phyloP scores from a whole-genome alignment of 2,113 vertebrate genomes.

The Muntiacus reevesi region DNA sequence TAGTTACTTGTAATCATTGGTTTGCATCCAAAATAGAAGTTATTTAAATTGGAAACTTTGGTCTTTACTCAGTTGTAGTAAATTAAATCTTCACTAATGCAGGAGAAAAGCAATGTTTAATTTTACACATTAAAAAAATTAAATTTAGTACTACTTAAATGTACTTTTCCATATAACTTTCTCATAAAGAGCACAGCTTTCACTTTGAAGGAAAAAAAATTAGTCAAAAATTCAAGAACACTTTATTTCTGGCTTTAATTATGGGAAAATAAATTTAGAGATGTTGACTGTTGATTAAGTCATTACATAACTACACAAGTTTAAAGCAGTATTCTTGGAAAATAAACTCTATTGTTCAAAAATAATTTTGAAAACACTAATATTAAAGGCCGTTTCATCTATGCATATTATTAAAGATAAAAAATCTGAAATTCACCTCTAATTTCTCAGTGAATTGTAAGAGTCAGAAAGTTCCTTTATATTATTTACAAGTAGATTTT shows the following conservation, averaged over 20 bases:
- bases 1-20: background rate
- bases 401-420: background rate
- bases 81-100: slow-evolving; percentile 36
- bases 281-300: slow-evolving; percentile 1
- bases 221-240: slow-evolving; percentile 12
- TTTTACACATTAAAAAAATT: slow-evolving; percentile 40
- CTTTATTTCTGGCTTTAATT: slow-evolving; percentile 19
- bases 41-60: slow-evolving; percentile 14
- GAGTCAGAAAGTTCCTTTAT: background rate
- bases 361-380: slow-evolving; percentile 21
- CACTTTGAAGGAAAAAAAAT: background rate
- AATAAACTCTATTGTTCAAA: background rate
- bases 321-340: background rate
- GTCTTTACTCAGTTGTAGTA: background rate
- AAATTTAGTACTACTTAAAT: slow-evolving; percentile 20
- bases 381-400: background rate
- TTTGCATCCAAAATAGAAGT: background rate
- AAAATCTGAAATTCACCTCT: slow-evolving; percentile 15
- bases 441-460: background rate
- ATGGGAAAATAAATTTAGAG: background rate
- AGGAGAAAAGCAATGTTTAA: slow-evolving; percentile 39
- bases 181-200: background rate
- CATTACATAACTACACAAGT: background rate
- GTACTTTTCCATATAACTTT: slow-evolving; percentile 27
- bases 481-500: background rate